Percentiles rank a stretch among this genome's conserved stretches.
Conservation (phyloP, 2,888 invertebrate genomes). For the Euplagia quadripunctaria region DNA sequence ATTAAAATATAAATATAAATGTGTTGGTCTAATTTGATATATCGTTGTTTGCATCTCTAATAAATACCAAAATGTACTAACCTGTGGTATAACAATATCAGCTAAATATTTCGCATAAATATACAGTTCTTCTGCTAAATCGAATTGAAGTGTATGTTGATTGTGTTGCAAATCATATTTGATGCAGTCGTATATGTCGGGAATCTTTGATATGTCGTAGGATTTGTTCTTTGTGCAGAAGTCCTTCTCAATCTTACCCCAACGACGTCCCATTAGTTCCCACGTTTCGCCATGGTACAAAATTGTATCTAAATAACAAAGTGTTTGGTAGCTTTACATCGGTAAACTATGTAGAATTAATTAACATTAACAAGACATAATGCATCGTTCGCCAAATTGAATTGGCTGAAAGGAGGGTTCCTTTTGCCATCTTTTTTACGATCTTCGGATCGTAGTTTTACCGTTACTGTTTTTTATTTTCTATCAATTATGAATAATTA, state of each 20-base stretch:
- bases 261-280: slow-evolving; percentile 98
- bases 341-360: too few relatives aligned
- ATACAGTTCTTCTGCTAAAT: slow-evolving; percentile 96
- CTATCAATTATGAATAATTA: too few relatives aligned
- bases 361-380: too few relatives aligned
- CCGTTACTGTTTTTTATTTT: too few relatives aligned
- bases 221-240: slow-evolving; percentile 97
- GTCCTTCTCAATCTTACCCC: slow-evolving; percentile 99
- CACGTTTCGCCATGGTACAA: slow-evolving; percentile 99
- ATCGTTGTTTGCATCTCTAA: too few relatives aligned
- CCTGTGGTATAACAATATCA: slow-evolving; percentile 99
- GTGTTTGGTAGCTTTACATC: not conserved
- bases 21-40: not conserved
- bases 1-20: too few relatives aligned
- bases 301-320: slow-evolving; percentile 90
- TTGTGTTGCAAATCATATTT: slow-evolving; percentile 99
- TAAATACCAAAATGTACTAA: slow-evolving; percentile 59
- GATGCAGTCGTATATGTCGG: slow-evolving; percentile 99
- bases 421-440: too few relatives aligned
- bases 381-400: too few relatives aligned
- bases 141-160: slow-evolving; percentile 97
- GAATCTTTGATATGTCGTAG: slow-evolving; percentile 99
- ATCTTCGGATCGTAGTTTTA: too few relatives aligned
- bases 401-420: too few relatives aligned
- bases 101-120: slow-evolving; percentile 98